phyloP scores from a whole-genome alignment of 1,140 invertebrate species.

The Aricia agestis region DNA sequence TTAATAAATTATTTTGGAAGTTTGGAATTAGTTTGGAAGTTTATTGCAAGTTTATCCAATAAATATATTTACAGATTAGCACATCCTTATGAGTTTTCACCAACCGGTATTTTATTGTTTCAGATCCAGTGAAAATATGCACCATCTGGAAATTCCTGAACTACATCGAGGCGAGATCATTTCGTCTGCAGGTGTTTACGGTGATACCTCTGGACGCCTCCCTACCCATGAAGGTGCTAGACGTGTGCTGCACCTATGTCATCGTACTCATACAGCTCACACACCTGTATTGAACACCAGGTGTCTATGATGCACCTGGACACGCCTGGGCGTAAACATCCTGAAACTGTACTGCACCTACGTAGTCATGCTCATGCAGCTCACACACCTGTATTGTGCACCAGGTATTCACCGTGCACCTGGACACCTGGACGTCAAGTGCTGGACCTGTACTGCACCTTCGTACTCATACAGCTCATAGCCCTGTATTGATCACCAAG shows the following conservation, averaged over 20 bases:
- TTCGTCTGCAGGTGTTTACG: constrained; percentile 22
- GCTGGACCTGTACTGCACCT: too few species aligned
- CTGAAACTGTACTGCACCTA: constrained; percentile 35
- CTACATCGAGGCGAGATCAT: constrained; percentile 32
- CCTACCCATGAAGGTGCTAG: constrained; percentile 28
- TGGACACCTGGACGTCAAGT: too few species aligned
- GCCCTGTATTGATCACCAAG: background rate
- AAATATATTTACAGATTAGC: too few species aligned
- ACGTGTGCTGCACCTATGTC: constrained; percentile 33
- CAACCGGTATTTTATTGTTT: background rate
- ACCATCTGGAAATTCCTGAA: constrained; percentile 26
- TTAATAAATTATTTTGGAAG: too few species aligned
- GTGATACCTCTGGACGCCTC: constrained; percentile 27
- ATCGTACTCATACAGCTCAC: constrained; percentile 40
- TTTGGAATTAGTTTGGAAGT: too few species aligned
- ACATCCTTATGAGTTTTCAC: too few species aligned
- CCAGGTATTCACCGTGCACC: too few species aligned
- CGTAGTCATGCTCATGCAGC: constrained; percentile 21
- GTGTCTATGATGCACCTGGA: background rate
- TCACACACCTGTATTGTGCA: constrained; percentile 21
- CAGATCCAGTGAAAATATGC: constrained; percentile 18
- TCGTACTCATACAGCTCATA: too few species aligned
- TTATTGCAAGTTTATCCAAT: too few species aligned
- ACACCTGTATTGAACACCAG: constrained; percentile 22
- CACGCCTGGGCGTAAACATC: too few species aligned